phyloP scores from a whole-genome alignment of 2,797 vertebrate species.

The Pseudotriccus pelzelni region DNA sequence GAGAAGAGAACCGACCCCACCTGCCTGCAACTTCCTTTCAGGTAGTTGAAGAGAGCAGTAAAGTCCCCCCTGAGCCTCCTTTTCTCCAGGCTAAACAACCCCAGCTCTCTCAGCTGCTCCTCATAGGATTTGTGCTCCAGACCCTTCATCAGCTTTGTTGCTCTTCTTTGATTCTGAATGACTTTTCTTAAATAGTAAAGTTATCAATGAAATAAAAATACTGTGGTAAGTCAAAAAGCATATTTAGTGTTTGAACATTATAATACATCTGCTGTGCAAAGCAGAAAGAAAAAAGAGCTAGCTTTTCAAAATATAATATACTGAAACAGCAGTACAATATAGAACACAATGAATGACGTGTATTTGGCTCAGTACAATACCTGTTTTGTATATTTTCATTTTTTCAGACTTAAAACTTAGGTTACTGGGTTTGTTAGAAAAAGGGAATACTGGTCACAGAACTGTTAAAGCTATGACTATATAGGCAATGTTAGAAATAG shows the following conservation, averaged over 20 bases:
- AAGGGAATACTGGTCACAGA: neutral
- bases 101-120: neutral
- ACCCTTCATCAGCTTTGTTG: neutral
- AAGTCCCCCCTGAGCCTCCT: neutral
- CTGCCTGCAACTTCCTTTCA: rapidly evolving
- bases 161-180: neutral
- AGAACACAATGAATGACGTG: rapidly evolving
- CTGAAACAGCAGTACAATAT: neutral
- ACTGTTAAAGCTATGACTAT: neutral
- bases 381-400: neutral
- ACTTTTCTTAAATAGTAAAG: neutral
- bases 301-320: neutral
- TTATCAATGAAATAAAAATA: neutral
- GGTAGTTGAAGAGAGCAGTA: rapidly evolving
- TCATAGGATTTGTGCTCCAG: neutral
- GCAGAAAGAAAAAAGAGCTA: neutral
- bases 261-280: neutral
- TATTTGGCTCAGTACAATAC: neutral
- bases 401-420: neutral
- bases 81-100: neutral
- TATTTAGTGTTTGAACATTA: neutral
- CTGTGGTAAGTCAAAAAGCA: neutral
- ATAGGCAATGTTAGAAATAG: neutral
- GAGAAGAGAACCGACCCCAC: neutral
- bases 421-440: neutral